These are phyloP conservation scores for Clarias fuscus DNA, from an alignment of 2,797 vertebrate species.

Conservation along the genomic window DNA sequence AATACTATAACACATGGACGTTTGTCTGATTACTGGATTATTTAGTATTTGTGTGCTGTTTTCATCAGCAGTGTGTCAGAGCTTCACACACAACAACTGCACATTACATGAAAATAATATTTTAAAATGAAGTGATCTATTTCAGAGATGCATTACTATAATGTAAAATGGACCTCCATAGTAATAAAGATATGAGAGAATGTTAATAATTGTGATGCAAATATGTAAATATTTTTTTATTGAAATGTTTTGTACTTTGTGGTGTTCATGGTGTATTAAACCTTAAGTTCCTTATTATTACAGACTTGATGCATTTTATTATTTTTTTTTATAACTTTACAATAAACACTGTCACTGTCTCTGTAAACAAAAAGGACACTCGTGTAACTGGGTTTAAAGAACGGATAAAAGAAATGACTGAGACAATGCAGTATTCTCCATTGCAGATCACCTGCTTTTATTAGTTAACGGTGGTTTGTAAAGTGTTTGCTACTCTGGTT, in stretches of 20 bases:
- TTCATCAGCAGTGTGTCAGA: neutral
- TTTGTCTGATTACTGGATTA: no score
- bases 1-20: neutral
- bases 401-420: neutral
- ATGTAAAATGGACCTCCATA: neutral
- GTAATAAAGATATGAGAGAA: neutral
- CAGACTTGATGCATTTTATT: no score
- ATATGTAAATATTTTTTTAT: neutral
- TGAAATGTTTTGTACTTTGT: neutral
- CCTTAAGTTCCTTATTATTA: no score
- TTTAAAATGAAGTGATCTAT: neutral
- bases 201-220: neutral
- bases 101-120: neutral
- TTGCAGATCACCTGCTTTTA: neutral
- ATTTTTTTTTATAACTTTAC: no score
- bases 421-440: neutral
- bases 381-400: neutral
- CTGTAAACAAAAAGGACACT: neutral
- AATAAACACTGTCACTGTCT: no score
- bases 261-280: no score
- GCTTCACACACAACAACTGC: no score
- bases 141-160: neutral
- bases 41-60: no score
- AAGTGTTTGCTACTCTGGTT: neutral
- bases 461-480: no score